Evolutionary conservation across 2,113 vertebrate genomes (phyloP).

Genomic region (Ameiurus melas): DNA sequence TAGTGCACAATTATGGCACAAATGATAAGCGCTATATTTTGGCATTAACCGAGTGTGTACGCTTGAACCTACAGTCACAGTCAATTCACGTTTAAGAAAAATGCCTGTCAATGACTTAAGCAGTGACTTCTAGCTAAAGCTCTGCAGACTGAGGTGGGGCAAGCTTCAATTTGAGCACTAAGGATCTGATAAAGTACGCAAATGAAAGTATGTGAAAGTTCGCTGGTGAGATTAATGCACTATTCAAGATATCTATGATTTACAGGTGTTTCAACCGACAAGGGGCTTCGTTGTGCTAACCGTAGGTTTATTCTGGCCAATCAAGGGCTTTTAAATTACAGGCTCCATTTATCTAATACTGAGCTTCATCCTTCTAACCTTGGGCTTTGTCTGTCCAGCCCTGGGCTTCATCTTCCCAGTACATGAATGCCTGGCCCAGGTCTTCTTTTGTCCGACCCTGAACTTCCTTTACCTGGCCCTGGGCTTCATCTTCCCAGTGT

Average conservation of each 20-base stretch:
- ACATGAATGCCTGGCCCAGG: no score
- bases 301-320: not conserved
- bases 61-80: not conserved
- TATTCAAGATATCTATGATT: not conserved
- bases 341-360: not conserved
- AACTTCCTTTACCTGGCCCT: not conserved
- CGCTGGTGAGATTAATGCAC: not conserved
- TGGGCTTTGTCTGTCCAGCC: not conserved
- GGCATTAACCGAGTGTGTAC: not conserved
- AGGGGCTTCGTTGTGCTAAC: not conserved
- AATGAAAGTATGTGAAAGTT: not conserved
- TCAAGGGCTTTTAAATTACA: not conserved
- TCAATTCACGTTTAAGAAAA: not conserved
- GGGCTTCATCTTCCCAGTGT: not conserved
- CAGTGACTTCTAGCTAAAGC: not conserved
- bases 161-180: not conserved
- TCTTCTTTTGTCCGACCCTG: not conserved
- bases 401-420: not conserved
- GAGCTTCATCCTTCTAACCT: not conserved
- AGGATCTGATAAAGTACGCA: not conserved
- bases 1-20: not conserved
- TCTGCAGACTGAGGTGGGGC: not conserved
- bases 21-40: constrained; percentile 16
- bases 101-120: not conserved
- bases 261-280: not conserved